A percentile compares a stretch with the other conserved stretches of the same genome.
phyloP scores from a whole-genome alignment of 1,140 invertebrate genomes.

The Neoseiulus cucumeris region DNA sequence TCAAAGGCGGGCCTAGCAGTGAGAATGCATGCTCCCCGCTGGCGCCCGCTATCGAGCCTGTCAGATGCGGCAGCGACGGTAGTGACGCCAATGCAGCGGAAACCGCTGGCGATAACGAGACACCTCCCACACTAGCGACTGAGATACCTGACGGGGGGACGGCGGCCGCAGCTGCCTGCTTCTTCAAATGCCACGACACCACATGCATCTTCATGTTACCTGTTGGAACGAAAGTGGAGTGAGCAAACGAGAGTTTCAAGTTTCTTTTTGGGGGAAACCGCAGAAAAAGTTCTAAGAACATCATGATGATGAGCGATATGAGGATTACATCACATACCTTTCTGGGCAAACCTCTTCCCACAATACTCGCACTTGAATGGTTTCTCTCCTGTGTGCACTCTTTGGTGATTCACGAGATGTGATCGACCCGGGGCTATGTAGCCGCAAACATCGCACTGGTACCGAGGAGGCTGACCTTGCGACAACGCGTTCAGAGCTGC shows the following conservation, averaged over 20 bases:
- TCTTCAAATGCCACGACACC: constrained; percentile 10
- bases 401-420: constrained; percentile 16
- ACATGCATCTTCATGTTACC: constrained; percentile 11
- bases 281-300: too few relatives aligned
- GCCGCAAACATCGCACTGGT: not conserved
- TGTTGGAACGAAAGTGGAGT: not conserved
- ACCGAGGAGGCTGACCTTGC: not conserved
- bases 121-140: not conserved
- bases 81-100: not conserved
- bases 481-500: not conserved
- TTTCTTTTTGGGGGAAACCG: too few relatives aligned
- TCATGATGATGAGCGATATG: too few relatives aligned
- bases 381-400: constrained; percentile 18
- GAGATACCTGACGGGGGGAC: not conserved
- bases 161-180: not conserved
- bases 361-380: constrained; percentile 24
- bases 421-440: constrained; percentile 1
- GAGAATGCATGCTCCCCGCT: not conserved
- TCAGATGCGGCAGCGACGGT: not conserved
- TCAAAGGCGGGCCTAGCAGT: not conserved
- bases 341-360: constrained; percentile 36
- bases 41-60: not conserved
- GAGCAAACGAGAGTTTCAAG: not conserved
- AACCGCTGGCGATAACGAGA: not conserved
- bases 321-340: constrained; percentile 20